phyloP scores from a whole-genome alignment of 2,113 vertebrate species.

The Chloropsis cyanopogon region DNA sequence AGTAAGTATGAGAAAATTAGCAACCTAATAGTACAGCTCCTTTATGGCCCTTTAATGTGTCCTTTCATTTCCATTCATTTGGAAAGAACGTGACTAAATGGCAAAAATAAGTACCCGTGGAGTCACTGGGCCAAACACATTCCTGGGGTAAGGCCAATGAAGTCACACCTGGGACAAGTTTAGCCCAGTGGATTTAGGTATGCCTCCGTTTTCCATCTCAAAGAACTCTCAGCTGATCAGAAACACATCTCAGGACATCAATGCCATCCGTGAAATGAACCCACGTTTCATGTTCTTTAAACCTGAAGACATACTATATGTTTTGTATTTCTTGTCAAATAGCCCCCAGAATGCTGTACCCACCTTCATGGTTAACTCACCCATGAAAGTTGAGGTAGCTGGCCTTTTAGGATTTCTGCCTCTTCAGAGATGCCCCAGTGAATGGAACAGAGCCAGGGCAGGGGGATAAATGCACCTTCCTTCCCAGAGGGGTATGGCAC shows the following conservation, averaged over 20 bases:
- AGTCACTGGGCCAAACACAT: neutral
- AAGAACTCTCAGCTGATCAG: neutral
- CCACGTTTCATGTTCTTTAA: neutral
- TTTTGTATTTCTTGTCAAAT: neutral
- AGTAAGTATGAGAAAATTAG: neutral
- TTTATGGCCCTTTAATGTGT: neutral
- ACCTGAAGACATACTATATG: neutral
- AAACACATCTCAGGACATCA: neutral
- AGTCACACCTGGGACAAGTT: neutral
- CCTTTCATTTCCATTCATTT: constrained; percentile 3
- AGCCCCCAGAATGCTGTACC: neutral
- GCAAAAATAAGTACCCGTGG: neutral
- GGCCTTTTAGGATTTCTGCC: neutral
- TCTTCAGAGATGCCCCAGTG: neutral
- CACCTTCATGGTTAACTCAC: neutral
- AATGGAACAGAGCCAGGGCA: neutral
- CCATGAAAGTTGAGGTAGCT: neutral
- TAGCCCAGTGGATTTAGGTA: neutral
- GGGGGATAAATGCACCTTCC: neutral
- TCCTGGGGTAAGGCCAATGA: neutral
- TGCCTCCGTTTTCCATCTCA: neutral
- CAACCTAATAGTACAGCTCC: neutral
- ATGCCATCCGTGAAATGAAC: neutral
- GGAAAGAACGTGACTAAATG: neutral
- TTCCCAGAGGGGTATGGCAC: neutral